Conservation (phyloP, 2,888 invertebrate genomes). For the Alcis repandata region DNA sequence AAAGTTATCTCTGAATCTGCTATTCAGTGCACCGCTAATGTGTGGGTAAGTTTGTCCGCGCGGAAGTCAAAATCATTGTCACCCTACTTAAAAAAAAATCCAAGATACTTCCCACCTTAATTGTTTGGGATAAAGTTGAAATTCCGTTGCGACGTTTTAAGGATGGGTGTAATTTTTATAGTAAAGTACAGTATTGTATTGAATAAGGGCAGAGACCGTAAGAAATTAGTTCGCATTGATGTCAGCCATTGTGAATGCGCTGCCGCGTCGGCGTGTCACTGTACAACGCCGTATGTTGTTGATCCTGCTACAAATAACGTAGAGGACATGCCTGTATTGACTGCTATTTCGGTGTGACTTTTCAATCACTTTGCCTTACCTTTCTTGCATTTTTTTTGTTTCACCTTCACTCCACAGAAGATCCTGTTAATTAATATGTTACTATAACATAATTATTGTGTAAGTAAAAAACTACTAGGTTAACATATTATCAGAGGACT, state of each 20-base stretch:
- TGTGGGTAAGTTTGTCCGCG: constrained; percentile 77
- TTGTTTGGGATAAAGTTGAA: neutral
- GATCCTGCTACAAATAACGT: constrained; percentile 5
- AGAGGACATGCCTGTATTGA: neutral
- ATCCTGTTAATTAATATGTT: too few species aligned
- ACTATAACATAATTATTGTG: too few species aligned
- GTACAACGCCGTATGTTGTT: constrained; percentile 18
- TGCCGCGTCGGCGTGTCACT: constrained; percentile 58
- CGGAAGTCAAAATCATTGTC: constrained; percentile 69
- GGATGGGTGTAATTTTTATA: constrained; percentile 51
- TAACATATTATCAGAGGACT: too few species aligned
- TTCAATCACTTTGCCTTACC: neutral
- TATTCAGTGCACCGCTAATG: constrained; percentile 70
- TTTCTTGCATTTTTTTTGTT: neutral
- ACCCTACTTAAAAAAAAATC: constrained; percentile 44
- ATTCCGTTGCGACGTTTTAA: constrained; percentile 28
- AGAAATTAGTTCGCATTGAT: constrained; percentile 84
- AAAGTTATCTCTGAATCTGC: constrained; percentile 40
- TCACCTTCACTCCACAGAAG: too few species aligned
- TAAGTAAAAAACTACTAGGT: too few species aligned
- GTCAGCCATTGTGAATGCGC: constrained; percentile 64
- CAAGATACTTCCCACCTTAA: constrained; percentile 44
- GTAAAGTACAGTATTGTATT: constrained; percentile 59
- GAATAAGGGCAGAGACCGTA: constrained; percentile 79
- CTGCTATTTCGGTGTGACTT: neutral